Base-by-base conservation (phyloP, 2,888 invertebrate species). In the Cantharis flavilabris region DNA sequence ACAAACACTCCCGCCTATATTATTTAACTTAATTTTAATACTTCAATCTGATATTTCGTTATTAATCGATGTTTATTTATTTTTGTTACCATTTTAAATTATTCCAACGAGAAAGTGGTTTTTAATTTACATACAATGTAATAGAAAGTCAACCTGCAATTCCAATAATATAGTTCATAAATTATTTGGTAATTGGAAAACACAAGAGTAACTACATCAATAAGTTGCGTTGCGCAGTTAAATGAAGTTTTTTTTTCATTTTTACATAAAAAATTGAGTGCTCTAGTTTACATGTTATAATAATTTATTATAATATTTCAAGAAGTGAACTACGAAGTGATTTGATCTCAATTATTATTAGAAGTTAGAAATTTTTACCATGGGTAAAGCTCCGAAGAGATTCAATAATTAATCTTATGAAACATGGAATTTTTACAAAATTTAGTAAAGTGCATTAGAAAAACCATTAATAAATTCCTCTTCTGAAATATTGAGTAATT, bases 91-190 rank as follows among this genome's bases (percentile, higher is more conserved):
- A 5, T n/a, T 49, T 49, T 49, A n/a, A 49, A 49, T 49, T 49
- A 49, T 49, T 49, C 49, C 7, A 23, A 67, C n/a, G 13, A 23
- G 65, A 67, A 67, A 67, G 65, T 23, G 18, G 20, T 67, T 67
- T 65, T 67, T 67, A 23, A 67, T 67, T 67, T 67, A 67, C 65
- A 67, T 67, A 67, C 65, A 67, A 67, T 67, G 26, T 67, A 67
- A 23, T 67, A 67, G 65, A 67, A 67, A 67, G 65, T 67, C 26
- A 67, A 23, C 65, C 65, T 67, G 65, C 65, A 67, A 67, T 67
- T 23, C 65, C 64, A 49, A 49, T 49, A 49, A 49, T 49, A 49
- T 49, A 49, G 49, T 49, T 49, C 49, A 49, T 49, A 49, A 49
- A 49, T 49, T 49, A 49, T 49, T 49, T 49, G 49, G 49, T 49